phyloP scores from a whole-genome alignment of 2,888 invertebrate genomes.

The Gerris lacustris region DNA sequence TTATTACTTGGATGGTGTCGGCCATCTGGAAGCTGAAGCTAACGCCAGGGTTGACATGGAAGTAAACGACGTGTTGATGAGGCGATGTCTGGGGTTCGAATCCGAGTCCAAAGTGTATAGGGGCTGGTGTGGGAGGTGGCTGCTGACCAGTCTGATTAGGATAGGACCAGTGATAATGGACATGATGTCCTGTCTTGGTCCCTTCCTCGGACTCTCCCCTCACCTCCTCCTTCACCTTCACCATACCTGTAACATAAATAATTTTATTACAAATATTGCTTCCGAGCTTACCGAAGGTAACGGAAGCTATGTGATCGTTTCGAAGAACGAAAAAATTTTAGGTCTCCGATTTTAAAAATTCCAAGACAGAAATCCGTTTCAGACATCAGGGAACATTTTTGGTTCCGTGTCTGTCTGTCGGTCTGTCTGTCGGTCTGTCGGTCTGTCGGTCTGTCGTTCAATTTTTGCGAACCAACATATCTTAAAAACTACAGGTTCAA shows the following conservation, averaged over 20 bases:
- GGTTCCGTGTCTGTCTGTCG: too few relatives aligned
- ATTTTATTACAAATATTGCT: background rate
- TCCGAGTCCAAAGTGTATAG: slow-evolving; percentile 45
- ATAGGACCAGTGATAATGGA: slow-evolving; percentile 40
- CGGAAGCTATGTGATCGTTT: too few relatives aligned
- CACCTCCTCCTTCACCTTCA: slow-evolving; percentile 28
- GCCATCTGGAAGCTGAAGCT: slow-evolving; percentile 62
- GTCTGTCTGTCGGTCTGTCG: too few relatives aligned
- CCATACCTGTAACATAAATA: slow-evolving; percentile 24
- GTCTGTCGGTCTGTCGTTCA: too few relatives aligned
- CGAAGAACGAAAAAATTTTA: too few relatives aligned
- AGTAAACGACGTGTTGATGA: slow-evolving; percentile 52
- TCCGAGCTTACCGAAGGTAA: too few relatives aligned
- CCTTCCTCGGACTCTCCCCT: slow-evolving; percentile 11
- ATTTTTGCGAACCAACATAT: too few relatives aligned
- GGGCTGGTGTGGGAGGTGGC: slow-evolving; percentile 37
- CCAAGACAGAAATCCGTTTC: too few relatives aligned
- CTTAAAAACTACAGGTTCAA: too few relatives aligned
- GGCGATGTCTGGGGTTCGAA: slow-evolving; percentile 32
- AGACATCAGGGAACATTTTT: too few relatives aligned
- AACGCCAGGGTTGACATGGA: slow-evolving; percentile 66
- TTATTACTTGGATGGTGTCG: slow-evolving; percentile 59
- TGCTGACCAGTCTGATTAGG: slow-evolving; percentile 35
- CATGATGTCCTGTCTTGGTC: slow-evolving; percentile 38
- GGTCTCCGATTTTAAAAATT: too few relatives aligned